Evolutionary conservation across 2,113 vertebrate species (phyloP).

Genomic region (Pycnonotus jocosus): DNA sequence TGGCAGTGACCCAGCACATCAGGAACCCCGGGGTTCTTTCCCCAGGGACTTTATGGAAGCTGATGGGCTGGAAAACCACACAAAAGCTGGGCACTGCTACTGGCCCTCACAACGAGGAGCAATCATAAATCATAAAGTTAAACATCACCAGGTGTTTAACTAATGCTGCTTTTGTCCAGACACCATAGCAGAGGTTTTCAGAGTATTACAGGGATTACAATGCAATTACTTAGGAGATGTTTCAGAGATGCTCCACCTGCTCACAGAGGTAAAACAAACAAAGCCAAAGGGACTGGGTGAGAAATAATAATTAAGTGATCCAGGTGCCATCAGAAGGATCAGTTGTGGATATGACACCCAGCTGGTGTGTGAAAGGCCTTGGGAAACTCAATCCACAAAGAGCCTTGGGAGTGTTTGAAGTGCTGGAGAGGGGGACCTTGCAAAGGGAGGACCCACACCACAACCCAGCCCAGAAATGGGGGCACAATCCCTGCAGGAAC

Average conservation of each 20-base stretch:
- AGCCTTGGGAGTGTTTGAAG: background rate
- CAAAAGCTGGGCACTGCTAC: background rate
- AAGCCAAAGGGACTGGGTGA: background rate
- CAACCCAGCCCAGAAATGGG: background rate
- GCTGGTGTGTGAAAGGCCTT: background rate
- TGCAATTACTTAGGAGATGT: background rate
- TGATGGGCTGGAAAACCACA: background rate
- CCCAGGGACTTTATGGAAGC: background rate
- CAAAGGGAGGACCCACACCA: background rate
- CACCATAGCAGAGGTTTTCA: background rate
- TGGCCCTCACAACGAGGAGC: background rate
- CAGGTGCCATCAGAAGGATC: background rate
- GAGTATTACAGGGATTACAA: background rate
- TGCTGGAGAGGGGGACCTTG: background rate
- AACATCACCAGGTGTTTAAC: background rate
- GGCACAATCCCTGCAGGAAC: background rate
- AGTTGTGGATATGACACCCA: background rate
- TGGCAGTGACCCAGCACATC: background rate
- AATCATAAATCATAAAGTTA: too few relatives aligned
- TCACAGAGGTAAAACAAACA: background rate
- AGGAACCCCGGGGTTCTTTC: background rate
- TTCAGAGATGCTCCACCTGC: background rate
- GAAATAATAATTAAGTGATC: conserved; percentile 6
- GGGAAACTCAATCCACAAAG: background rate
- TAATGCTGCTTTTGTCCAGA: accelerated